Conservation (phyloP, 2,797 vertebrate genomes). For the Trachops cirrhosus region DNA sequence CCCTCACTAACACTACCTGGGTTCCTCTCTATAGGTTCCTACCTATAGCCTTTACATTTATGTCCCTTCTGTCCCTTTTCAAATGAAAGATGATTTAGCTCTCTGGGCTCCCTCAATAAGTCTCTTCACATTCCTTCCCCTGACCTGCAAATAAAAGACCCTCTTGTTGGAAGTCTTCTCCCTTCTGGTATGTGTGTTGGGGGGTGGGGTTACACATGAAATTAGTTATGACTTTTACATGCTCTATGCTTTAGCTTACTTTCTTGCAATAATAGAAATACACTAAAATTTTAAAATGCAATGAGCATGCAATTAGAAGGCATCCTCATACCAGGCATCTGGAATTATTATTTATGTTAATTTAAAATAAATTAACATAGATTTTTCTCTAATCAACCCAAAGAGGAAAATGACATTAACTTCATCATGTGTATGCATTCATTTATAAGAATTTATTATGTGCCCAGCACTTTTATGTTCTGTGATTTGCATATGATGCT, state of each 20-base stretch:
- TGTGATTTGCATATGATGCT: background rate
- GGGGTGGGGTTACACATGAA: background rate
- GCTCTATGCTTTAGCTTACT: background rate
- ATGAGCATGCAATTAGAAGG: background rate
- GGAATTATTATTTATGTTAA: background rate
- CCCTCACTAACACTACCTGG: background rate
- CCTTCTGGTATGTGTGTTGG: background rate
- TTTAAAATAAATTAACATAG: constrained; percentile 16
- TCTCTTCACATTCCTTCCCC: background rate
- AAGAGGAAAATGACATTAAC: background rate
- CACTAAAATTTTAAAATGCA: background rate
- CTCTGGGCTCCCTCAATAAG: background rate
- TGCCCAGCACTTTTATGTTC: background rate
- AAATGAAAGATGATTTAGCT: background rate
- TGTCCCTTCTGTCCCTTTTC: background rate
- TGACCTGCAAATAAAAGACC: background rate
- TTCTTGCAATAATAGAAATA: background rate
- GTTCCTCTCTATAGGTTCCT: no score
- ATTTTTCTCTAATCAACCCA: background rate
- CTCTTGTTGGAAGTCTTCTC: background rate
- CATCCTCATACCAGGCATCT: background rate
- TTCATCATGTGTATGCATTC: background rate
- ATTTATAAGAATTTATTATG: background rate
- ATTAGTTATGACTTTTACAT: background rate
- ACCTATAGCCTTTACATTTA: background rate